These are phyloP conservation scores for Erythrocercus mccallii DNA, from an alignment of 2,113 vertebrate species.

Conservation along the genomic window DNA sequence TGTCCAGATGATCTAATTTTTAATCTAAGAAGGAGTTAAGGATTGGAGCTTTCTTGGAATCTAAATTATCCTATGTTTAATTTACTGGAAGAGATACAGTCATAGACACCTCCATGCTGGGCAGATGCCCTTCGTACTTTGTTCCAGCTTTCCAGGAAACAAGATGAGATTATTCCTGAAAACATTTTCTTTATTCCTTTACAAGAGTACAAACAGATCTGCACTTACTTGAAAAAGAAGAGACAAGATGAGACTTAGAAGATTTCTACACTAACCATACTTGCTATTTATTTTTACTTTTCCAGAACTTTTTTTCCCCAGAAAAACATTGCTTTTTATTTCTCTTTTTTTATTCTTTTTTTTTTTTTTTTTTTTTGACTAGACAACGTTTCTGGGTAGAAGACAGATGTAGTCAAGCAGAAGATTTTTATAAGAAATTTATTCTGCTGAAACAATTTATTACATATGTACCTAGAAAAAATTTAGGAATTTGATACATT, in stretches of 20 bases:
- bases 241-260: neutral
- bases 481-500: neutral
- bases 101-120: neutral
- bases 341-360: rapidly evolving
- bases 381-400: neutral
- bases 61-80: neutral
- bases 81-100: neutral
- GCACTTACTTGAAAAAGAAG: rapidly evolving
- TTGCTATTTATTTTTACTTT: neutral
- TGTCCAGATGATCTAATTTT: neutral
- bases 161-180: neutral
- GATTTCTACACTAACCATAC: neutral
- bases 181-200: neutral
- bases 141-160: neutral
- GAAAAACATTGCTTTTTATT: neutral
- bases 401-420: neutral
- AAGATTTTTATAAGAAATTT: neutral
- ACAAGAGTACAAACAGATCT: neutral
- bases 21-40: neutral
- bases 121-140: neutral
- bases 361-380: too few relatives aligned
- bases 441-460: neutral
- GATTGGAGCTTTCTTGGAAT: neutral
- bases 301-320: neutral
- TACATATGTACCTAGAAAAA: neutral